Evolutionary conservation across 2,888 invertebrate species (phyloP).

Genomic region (Pollenia angustigena): DNA sequence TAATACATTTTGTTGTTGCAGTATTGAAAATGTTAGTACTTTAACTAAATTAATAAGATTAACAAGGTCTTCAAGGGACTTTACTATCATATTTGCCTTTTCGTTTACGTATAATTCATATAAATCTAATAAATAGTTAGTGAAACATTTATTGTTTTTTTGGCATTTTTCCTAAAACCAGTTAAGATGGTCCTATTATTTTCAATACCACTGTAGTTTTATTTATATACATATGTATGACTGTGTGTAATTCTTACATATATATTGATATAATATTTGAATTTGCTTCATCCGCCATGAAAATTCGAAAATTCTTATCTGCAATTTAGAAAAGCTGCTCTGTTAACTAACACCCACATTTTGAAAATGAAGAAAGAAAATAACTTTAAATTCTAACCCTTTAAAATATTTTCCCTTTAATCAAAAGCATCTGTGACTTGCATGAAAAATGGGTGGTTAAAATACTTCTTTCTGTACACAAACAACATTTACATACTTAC

Average conservation of each 20-base stretch:
- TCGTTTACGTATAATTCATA: no score
- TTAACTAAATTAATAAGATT: no score
- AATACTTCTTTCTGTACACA: constrained; percentile 2
- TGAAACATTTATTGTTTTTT: no score
- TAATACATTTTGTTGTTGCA: no score
- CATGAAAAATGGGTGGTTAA: constrained; percentile 64
- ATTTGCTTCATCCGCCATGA: constrained; percentile 54
- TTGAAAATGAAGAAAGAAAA: constrained; percentile 21
- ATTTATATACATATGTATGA: background rate
- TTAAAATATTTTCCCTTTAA: constrained; percentile 64
- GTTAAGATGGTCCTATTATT: no score
- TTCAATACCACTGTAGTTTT: no score
- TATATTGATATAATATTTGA: constrained; percentile 42
- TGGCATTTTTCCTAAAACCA: no score
- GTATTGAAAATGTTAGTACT: no score
- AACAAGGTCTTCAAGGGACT: no score
- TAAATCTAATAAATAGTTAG: no score
- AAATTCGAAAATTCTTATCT: constrained; percentile 61
- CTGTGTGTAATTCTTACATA: background rate
- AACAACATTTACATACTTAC: constrained; percentile 19
- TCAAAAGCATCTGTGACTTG: constrained; percentile 65
- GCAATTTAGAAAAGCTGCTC: constrained; percentile 41
- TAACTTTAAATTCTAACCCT: constrained; percentile 69
- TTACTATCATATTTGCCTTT: no score
- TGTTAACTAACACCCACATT: constrained; percentile 56